Evolutionary conservation across 1,140 invertebrate species (phyloP).

Genomic region (Microplitis demolitor): DNA sequence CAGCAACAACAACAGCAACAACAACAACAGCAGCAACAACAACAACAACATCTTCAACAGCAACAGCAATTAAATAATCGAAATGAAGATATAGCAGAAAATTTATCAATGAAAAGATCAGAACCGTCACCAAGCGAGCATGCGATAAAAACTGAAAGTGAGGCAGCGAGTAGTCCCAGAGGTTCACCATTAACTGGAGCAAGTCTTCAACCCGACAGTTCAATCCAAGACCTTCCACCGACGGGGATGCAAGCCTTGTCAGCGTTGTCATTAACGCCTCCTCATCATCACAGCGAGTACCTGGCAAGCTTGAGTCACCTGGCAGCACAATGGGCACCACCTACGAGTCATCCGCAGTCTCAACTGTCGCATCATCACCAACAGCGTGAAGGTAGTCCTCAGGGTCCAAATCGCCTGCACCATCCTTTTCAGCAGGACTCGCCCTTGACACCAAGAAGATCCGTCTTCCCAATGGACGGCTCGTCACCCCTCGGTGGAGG

Average conservation of each 20-base stretch:
- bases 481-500: slow-evolving; percentile 42
- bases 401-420: slow-evolving; percentile 25
- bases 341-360: slow-evolving; percentile 37
- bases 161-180: slow-evolving; percentile 54
- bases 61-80: slow-evolving; percentile 23
- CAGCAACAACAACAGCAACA: slow-evolving; percentile 35
- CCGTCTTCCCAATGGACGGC: slow-evolving; percentile 52
- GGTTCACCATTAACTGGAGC: slow-evolving; percentile 50
- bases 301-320: slow-evolving; percentile 55
- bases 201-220: slow-evolving; percentile 46
- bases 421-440: slow-evolving; percentile 43
- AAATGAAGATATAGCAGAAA: slow-evolving; percentile 54
- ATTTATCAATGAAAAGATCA: slow-evolving; percentile 55
- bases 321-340: slow-evolving; percentile 54
- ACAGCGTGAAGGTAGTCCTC: slow-evolving; percentile 48
- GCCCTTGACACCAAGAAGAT: slow-evolving; percentile 37
- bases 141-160: slow-evolving; percentile 52
- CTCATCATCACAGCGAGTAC: slow-evolving; percentile 66
- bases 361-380: slow-evolving; percentile 39
- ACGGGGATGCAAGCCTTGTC: slow-evolving; percentile 70
- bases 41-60: slow-evolving; percentile 30
- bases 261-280: slow-evolving; percentile 75
- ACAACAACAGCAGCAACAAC: slow-evolving; percentile 25
- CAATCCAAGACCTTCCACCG: slow-evolving; percentile 54
- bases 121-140: slow-evolving; percentile 34